Evolutionary conservation across 2,888 invertebrate genomes (phyloP).

Genomic region (Aleiodes testaceus): DNA sequence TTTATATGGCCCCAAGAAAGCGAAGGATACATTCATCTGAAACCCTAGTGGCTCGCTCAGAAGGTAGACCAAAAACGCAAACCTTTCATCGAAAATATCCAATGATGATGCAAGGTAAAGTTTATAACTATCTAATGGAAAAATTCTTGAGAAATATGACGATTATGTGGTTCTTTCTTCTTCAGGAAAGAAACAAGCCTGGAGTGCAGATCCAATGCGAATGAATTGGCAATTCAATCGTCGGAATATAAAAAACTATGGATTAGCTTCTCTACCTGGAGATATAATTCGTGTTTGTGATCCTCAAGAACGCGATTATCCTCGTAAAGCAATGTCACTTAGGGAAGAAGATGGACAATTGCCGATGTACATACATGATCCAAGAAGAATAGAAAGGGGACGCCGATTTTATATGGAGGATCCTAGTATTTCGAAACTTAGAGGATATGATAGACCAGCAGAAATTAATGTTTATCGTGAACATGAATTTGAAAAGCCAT

Average conservation of each 20-base stretch:
- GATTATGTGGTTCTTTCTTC: conserved; percentile 44
- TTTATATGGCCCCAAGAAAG: conserved; percentile 82
- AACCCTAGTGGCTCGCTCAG: conserved; percentile 61
- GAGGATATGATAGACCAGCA: conserved; percentile 76
- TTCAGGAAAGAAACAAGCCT: conserved; percentile 80
- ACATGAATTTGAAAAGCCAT: conserved; percentile 86
- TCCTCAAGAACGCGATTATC: conserved; percentile 49
- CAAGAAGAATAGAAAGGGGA: conserved; percentile 41
- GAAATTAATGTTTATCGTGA: conserved; percentile 84
- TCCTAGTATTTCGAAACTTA: conserved; percentile 52
- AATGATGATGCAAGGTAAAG: conserved; percentile 57
- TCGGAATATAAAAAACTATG: conserved; percentile 73
- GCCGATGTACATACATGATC: conserved; percentile 52
- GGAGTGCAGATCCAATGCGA: conserved; percentile 85
- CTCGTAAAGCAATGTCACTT: conserved; percentile 51
- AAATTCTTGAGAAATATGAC: background rate
- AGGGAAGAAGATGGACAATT: conserved; percentile 51
- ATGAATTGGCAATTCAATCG: conserved; percentile 84
- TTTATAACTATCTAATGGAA: background rate
- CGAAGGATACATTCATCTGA: conserved; percentile 69
- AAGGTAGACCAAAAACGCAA: conserved; percentile 65
- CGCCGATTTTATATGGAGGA: conserved; percentile 50
- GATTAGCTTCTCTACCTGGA: conserved; percentile 67
- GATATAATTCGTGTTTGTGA: conserved; percentile 61
- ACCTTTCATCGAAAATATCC: conserved; percentile 62